A percentile compares a stretch with the other conserved stretches of the same genome.
These are phyloP conservation scores for Papilio xuthus DNA, from an alignment of 1,140 invertebrate species.

Conservation along the genomic window DNA sequence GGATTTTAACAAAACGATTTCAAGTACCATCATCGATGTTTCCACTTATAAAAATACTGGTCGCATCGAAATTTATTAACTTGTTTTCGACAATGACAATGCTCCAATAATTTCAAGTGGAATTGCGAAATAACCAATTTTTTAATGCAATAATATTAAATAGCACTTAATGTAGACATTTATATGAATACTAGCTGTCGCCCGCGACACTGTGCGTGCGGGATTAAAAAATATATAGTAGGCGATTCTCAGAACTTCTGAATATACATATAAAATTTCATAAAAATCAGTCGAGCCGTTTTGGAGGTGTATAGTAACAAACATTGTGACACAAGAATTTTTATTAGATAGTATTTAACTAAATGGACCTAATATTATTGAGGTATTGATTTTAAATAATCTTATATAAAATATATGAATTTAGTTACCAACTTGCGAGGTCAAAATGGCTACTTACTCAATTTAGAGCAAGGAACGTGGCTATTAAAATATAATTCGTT, in stretches of 20 bases:
- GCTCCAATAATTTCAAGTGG: not conserved
- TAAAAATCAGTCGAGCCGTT: no score
- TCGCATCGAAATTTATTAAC: not conserved
- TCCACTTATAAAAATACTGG: conserved; percentile 7
- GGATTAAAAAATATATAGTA: no score
- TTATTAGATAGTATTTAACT: no score
- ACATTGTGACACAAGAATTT: no score
- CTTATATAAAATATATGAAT: not conserved
- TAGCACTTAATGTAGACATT: no score
- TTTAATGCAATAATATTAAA: not conserved
- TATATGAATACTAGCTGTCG: no score
- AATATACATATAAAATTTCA: no score
- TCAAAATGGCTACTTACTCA: not conserved
- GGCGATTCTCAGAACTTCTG: no score
- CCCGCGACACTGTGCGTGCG: no score
- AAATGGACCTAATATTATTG: no score
- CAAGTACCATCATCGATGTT: conserved; percentile 16
- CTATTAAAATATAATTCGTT: not conserved
- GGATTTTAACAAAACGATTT: not conserved
- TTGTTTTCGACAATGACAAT: not conserved
- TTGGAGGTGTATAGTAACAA: no score
- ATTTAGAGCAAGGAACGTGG: not conserved
- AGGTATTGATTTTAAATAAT: not conserved
- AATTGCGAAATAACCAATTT: not conserved
- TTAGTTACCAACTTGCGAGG: not conserved